Percentiles rank a stretch among this genome's conserved stretches.
Evolutionary conservation across 2,797 vertebrate species (phyloP).

Genomic region (Mormyrops attenuatus): DNA sequence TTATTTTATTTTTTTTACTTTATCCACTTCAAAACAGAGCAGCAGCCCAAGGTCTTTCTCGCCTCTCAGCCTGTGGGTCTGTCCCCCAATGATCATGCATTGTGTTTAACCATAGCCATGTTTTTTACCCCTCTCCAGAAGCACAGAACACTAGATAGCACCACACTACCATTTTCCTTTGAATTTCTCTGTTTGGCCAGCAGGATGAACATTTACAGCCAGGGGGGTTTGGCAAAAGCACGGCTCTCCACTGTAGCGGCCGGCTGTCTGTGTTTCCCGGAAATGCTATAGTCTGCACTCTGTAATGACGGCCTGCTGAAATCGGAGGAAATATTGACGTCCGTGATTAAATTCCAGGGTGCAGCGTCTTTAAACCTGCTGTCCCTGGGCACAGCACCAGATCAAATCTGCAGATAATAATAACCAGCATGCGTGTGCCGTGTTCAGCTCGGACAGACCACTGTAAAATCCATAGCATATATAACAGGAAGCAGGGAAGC

Average conservation of each 20-base stretch:
- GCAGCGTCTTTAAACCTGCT: background rate
- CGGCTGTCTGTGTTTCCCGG: background rate
- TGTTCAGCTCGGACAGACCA: background rate
- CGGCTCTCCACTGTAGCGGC: background rate
- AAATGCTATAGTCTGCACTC: background rate
- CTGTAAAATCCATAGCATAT: background rate
- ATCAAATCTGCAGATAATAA: background rate
- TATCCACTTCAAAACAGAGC: background rate
- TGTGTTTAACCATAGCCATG: background rate
- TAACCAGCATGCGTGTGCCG: background rate
- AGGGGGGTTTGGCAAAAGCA: background rate
- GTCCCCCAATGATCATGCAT: background rate
- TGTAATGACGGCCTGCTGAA: background rate
- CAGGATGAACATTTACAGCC: background rate
- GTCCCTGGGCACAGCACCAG: background rate
- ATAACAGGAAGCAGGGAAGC: background rate
- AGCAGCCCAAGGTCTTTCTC: background rate
- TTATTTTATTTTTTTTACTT: background rate
- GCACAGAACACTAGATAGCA: background rate
- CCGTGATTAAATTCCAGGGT: background rate
- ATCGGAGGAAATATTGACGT: background rate
- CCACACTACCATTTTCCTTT: background rate
- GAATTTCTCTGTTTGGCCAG: background rate
- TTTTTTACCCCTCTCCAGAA: background rate
- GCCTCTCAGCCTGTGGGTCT: background rate